Conservation (phyloP, 2,113 vertebrate genomes). For the Eptesicus fuscus region DNA sequence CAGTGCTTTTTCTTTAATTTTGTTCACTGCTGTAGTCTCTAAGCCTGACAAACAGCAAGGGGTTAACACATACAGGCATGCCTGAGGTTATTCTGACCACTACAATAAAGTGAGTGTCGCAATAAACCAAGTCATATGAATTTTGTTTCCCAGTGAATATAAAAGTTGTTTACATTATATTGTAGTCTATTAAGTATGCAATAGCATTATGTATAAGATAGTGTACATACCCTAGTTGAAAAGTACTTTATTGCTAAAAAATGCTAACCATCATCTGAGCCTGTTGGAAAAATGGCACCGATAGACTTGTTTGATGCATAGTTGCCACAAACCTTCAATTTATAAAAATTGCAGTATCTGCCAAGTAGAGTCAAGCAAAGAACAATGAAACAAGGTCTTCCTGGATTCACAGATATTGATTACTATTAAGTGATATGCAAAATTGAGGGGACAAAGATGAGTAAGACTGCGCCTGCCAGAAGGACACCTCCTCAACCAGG, state of each 20-base stretch:
- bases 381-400: not conserved
- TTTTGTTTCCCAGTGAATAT: not conserved
- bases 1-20: not conserved
- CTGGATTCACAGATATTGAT: not conserved
- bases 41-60: not conserved
- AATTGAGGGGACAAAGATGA: not conserved
- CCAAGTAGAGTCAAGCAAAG: not conserved
- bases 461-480: not conserved
- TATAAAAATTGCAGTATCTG: not conserved
- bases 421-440: not conserved
- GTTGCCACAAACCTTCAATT: not conserved
- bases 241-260: not conserved
- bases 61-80: not conserved
- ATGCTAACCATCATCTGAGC: not conserved
- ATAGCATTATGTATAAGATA: not conserved
- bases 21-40: not conserved
- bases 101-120: not conserved
- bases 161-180: not conserved
- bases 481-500: not conserved
- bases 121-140: not conserved
- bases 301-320: not conserved
- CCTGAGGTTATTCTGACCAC: not conserved
- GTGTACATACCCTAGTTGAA: not conserved
- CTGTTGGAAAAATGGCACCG: not conserved
- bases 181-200: not conserved